Base-by-base conservation (phyloP, 2,888 invertebrate genomes). In the Sisyra nigra region DNA sequence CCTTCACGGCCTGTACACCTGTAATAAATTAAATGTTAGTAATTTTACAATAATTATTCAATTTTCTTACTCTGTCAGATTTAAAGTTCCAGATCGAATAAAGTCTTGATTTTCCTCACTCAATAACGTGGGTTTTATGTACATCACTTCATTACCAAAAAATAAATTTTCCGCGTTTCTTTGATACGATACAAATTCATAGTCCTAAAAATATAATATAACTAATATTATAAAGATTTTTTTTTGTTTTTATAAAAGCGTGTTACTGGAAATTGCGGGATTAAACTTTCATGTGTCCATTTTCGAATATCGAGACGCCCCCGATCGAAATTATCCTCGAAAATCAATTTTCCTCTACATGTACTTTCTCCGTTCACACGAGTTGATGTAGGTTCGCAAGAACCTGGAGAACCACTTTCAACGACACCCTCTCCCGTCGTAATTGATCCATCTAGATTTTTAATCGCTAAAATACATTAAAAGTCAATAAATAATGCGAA, bases 171-270 rank as follows among this genome's bases (percentile, higher is more conserved):
- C 66, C 2, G 65, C 57, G 37, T 71, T 69, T 53, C 76, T 67
- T 38, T 68, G 59, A 51, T 80, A 81, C 15, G 76, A 63, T 47
- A 78, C 77, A 61, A 81, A 83, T 39, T 80, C 77, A 53, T 69
- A 77, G 55, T 80, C 79, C 80, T 80, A 53, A 13, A 53, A 53
- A 46, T 44, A 43, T 39, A 44, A 40, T 38, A 40, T 39, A 15
- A 40, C 35, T 19, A 35, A n/a, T 40, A 43, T 43, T 37, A 3
- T 15, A 18, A 11, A 24, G 32, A 24, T 13, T 44, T 32, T 17
- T 35, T 17, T 46, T 31, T 40, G 40, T 40, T 10, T 24, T 41
- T 35, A 8, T 30, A n/a, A 41, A 10, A n/a, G n/a, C n/a, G n/a
- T 57, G 66, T 65, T 59, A 79, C 80, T 42, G 80, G 80, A 47